These are phyloP conservation scores for Cataglyphis hispanica DNA, from an alignment of 1,140 invertebrate species.

Conservation along the genomic window DNA sequence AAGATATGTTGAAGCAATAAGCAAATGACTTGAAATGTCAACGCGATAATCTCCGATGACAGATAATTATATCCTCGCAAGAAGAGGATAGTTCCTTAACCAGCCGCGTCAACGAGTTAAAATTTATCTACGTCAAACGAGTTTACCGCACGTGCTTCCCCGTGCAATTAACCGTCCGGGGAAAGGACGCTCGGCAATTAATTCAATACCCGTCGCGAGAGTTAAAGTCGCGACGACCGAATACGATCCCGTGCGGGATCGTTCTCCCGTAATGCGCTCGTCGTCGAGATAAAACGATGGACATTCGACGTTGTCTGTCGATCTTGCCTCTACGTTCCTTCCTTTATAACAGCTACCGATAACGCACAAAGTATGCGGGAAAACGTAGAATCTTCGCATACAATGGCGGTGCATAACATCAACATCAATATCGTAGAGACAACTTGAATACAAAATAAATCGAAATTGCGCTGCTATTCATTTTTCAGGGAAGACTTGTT, in stretches of 20 bases:
- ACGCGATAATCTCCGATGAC: conserved; percentile 40
- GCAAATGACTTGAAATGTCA: conserved; percentile 29
- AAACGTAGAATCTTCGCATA: conserved; percentile 18
- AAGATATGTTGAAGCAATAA: background rate
- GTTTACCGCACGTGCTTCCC: conserved; percentile 33
- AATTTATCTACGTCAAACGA: conserved; percentile 36
- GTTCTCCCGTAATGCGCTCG: background rate
- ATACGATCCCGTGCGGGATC: conserved; percentile 13
- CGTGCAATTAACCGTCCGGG: conserved; percentile 46
- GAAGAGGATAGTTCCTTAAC: conserved; percentile 15
- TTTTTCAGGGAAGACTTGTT: conserved; percentile 1
- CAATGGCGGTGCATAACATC: conserved; percentile 34
- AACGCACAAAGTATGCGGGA: conserved; percentile 39
- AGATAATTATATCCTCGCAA: conserved; percentile 33
- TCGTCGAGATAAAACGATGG: conserved; percentile 11
- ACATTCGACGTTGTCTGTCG: background rate
- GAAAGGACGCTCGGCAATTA: conserved; percentile 39
- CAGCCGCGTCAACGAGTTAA: conserved; percentile 40
- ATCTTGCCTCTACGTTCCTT: conserved; percentile 4
- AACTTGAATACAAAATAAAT: conserved; percentile 50
- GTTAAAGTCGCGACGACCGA: conserved; percentile 33
- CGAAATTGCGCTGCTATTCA: conserved; percentile 22
- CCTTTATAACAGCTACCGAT: conserved; percentile 26
- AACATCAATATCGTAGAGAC: conserved; percentile 41
- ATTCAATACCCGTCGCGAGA: conserved; percentile 26